Conservation (phyloP, 2,888 invertebrate species). For the Drosophila dives region DNA sequence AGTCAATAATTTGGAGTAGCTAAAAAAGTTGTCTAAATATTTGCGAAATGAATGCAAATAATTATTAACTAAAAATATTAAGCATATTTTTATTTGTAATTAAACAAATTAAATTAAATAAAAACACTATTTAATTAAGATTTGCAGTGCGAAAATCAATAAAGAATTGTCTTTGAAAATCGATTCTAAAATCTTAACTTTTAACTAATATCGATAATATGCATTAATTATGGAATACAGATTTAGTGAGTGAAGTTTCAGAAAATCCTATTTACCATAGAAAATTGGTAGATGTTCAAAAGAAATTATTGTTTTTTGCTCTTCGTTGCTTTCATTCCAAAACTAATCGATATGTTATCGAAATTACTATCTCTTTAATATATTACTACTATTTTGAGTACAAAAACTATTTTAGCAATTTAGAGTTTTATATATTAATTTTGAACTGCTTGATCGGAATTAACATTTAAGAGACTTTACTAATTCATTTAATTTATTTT, state of each 20-base stretch:
- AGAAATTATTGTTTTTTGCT: background rate
- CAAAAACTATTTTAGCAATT: background rate
- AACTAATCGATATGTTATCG: background rate
- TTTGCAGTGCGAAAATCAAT: no score
- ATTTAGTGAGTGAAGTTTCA: background rate
- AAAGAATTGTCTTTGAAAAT: no score
- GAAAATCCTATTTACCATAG: background rate
- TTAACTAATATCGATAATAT: background rate
- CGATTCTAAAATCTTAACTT: no score
- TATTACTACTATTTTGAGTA: background rate
- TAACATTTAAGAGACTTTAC: background rate
- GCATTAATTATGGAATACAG: background rate
- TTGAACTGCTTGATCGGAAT: background rate
- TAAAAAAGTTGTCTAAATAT: background rate
- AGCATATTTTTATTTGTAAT: background rate
- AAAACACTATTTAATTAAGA: no score
- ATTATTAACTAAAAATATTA: background rate
- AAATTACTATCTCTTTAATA: background rate
- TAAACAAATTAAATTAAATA: no score
- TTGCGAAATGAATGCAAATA: background rate
- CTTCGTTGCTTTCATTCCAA: background rate
- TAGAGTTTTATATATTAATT: background rate
- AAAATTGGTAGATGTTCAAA: background rate
- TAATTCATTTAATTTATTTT: background rate
- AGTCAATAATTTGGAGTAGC: background rate